Percentiles rank a stretch among this genome's conserved stretches.
Evolutionary conservation across 1,140 invertebrate species (phyloP).

Genomic region (Oreohelix idahoensis): DNA sequence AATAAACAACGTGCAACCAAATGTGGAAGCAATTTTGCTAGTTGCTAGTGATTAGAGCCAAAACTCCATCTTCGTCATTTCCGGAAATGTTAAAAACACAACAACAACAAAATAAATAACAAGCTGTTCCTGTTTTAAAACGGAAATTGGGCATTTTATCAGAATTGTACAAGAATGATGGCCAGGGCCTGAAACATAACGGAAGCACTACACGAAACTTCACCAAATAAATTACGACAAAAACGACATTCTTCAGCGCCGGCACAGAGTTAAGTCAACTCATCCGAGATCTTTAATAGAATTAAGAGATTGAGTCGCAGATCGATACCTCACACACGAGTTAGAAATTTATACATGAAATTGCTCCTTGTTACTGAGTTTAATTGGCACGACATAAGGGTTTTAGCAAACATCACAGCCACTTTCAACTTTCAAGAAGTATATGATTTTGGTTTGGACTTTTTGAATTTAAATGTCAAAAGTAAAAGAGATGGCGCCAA

Average conservation of each 20-base stretch:
- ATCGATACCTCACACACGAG: background rate
- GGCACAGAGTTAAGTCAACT: background rate
- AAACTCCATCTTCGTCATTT: no score
- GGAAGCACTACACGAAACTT: background rate
- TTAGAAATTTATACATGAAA: background rate
- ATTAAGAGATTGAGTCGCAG: background rate
- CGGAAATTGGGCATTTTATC: background rate
- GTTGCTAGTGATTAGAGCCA: no score
- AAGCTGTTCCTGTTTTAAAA: no score
- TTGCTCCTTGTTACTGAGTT: background rate
- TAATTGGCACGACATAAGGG: background rate
- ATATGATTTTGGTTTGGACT: background rate
- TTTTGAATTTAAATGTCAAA: background rate
- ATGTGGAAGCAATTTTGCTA: no score
- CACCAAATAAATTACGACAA: background rate
- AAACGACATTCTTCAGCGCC: background rate
- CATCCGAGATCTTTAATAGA: conserved; percentile 1
- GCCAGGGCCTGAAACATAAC: background rate
- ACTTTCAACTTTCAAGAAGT: background rate
- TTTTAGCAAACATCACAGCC: background rate
- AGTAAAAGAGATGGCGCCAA: no score
- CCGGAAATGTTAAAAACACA: no score
- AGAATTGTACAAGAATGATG: background rate
- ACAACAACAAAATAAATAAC: no score
- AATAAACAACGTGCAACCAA: no score